phyloP scores from a whole-genome alignment of 2,113 vertebrate genomes.

The Rhipidura dahli region DNA sequence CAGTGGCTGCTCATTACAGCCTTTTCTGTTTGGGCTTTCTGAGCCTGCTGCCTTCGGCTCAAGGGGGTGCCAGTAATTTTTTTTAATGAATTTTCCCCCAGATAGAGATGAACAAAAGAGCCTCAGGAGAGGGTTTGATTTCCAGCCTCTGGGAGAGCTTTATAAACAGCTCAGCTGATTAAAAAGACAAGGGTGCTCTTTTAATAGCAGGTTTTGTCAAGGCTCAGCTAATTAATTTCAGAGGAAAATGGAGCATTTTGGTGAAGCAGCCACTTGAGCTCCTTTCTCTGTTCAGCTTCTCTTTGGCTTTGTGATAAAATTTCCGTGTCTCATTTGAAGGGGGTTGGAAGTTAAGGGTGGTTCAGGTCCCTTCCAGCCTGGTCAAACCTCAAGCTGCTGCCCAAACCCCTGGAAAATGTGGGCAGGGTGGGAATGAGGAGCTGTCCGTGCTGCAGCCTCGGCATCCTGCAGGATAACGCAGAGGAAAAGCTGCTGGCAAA shows the following conservation, averaged over 20 bases:
- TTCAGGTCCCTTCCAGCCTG: not conserved
- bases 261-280: not conserved
- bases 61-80: not conserved
- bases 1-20: not conserved
- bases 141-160: not conserved
- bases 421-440: not conserved
- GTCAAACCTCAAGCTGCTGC: not conserved
- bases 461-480: not conserved
- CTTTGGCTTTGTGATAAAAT: not conserved
- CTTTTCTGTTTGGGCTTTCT: not conserved
- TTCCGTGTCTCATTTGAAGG: not conserved
- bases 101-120: not conserved
- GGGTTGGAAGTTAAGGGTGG: not conserved
- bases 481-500: not conserved
- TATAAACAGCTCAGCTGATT: not conserved
- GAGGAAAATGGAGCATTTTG: conserved; percentile 4
- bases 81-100: not conserved
- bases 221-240: conserved; percentile 4
- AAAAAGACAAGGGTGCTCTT: not conserved
- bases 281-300: not conserved
- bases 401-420: not conserved
- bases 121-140: not conserved
- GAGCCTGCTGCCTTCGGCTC: not conserved
- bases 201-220: conserved; percentile 23
- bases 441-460: not conserved